Percentiles rank a stretch among this genome's conserved stretches.
Evolutionary conservation across 2,888 invertebrate species (phyloP).

Genomic region (Tetropium fuscum): DNA sequence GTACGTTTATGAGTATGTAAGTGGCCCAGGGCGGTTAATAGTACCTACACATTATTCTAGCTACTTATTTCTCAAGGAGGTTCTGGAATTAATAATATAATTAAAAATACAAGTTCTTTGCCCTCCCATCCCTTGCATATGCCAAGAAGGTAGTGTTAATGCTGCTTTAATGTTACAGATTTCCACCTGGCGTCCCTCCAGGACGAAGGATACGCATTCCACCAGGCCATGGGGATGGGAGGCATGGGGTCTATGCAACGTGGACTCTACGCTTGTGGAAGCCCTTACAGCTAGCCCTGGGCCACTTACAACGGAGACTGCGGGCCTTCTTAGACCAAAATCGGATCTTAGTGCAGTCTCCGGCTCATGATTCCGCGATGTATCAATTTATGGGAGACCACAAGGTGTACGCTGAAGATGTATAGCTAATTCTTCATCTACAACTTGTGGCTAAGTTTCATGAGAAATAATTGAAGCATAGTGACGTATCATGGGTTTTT

Average conservation of each 20-base stretch:
- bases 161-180: slow-evolving; percentile 62
- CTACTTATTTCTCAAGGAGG: too few relatives aligned
- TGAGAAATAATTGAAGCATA: slow-evolving; percentile 35
- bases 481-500: slow-evolving; percentile 54
- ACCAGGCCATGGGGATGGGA: slow-evolving; percentile 69
- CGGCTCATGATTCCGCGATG: slow-evolving; percentile 62
- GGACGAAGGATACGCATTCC: slow-evolving; percentile 69
- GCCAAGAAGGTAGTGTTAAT: slow-evolving; percentile 17
- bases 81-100: too few relatives aligned
- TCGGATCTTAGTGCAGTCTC: slow-evolving; percentile 64
- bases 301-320: slow-evolving; percentile 68
- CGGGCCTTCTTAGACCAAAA: slow-evolving; percentile 64
- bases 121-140: slow-evolving; percentile 36
- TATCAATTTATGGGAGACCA: slow-evolving; percentile 40
- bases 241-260: slow-evolving; percentile 68
- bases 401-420: slow-evolving; percentile 23
- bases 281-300: slow-evolving; percentile 69
- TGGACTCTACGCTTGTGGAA: slow-evolving; percentile 68
- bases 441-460: slow-evolving; percentile 26
- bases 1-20: too few relatives aligned
- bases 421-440: slow-evolving; percentile 7
- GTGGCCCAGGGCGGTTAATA: too few relatives aligned
- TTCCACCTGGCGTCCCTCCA: slow-evolving; percentile 69
- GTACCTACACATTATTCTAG: neutral
- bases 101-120: too few relatives aligned